Base-by-base conservation (phyloP, 30 jellyfish, hydroid and myxozoan genomes). In the Cassiopea andromeda region DNA sequence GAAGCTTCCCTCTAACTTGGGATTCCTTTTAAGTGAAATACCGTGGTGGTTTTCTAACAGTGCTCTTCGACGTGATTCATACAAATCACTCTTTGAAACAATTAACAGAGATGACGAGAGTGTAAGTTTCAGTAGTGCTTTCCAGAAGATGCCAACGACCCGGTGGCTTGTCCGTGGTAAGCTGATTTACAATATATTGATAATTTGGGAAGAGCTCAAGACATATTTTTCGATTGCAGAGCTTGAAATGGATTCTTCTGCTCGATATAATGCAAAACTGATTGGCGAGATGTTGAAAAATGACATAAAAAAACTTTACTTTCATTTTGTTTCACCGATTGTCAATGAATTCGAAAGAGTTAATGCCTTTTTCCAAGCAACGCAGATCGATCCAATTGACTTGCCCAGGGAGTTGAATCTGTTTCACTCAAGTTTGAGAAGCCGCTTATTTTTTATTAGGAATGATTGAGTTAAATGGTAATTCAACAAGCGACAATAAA, bases 321-420 rank as follows among this genome's bases (percentile, higher is more conserved):
- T 90, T 84, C 92, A 90, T 77, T 90, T 90, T 69, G 85, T 77
- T 38, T 69, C 94, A 16, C 97, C 91, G 45, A 38, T 83, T 27
- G 96, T 90, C 16, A 45, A 74, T 48, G 97, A 90, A 69, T 90
- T 90, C 75, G 97, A 90, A 84, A 61, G 91, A 48, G 85, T 90
- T 14, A 90, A 83, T 69, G 90, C 87, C 16, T 59, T 75, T 61
- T 90, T 90, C 75, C 97, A 90, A 78, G 86, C 92, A 18, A 84
- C 97, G 14, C 67, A 84, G 44, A 81, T 85, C 14, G 92, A 90
- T 77, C 95, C 85, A 17, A 85, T 77, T 19, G 80, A 66, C 13
- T 64, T 84, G 84, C 44, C 18, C 73, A 61, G 84, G 46, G 86
- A 90, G 70, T 84, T 90, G 60, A 15, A 13, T 14, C 48, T 84